phyloP scores from a whole-genome alignment of 2,888 invertebrate genomes.

The Drosophila koepferae region DNA sequence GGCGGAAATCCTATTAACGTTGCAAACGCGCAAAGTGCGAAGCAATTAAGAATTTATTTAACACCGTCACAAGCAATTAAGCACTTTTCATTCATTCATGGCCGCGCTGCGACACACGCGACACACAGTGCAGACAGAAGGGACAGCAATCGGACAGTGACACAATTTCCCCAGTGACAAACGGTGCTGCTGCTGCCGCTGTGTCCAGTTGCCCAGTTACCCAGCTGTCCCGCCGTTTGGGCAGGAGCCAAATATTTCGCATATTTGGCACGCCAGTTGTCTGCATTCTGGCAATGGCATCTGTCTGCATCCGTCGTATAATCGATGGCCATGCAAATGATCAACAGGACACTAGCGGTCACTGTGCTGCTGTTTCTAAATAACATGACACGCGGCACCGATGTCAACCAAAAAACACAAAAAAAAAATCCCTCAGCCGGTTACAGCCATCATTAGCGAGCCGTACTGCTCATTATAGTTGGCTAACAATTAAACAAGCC shows the following conservation, averaged over 20 bases:
- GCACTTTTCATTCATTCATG: constrained; percentile 83
- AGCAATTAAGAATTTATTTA: constrained; percentile 85
- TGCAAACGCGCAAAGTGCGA: constrained; percentile 84
- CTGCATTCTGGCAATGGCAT: constrained; percentile 25
- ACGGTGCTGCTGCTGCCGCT: neutral
- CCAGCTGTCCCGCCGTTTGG: constrained; percentile 6
- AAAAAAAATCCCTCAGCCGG: constrained; percentile 35
- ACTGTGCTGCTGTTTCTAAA: constrained; percentile 52
- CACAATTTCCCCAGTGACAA: constrained; percentile 59
- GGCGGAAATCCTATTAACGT: constrained; percentile 83
- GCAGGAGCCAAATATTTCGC: constrained; percentile 64
- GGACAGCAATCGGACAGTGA: constrained; percentile 35
- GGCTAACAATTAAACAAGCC: neutral
- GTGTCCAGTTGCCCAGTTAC: neutral
- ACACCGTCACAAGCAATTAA: constrained; percentile 85
- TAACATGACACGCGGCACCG: constrained; percentile 56
- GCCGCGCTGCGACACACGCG: constrained; percentile 40
- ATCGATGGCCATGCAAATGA: constrained; percentile 74
- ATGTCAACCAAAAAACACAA: constrained; percentile 11
- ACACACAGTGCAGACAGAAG: constrained; percentile 13
- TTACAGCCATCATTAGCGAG: constrained; percentile 64
- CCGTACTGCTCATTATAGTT: constrained; percentile 4
- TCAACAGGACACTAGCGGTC: constrained; percentile 48
- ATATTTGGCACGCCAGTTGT: constrained; percentile 72
- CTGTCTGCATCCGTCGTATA: constrained; percentile 51